A percentile compares a stretch with the other conserved stretches of the same genome.
Conservation (phyloP, 2,113 vertebrate species). For the Mystacornis crossleyi region DNA sequence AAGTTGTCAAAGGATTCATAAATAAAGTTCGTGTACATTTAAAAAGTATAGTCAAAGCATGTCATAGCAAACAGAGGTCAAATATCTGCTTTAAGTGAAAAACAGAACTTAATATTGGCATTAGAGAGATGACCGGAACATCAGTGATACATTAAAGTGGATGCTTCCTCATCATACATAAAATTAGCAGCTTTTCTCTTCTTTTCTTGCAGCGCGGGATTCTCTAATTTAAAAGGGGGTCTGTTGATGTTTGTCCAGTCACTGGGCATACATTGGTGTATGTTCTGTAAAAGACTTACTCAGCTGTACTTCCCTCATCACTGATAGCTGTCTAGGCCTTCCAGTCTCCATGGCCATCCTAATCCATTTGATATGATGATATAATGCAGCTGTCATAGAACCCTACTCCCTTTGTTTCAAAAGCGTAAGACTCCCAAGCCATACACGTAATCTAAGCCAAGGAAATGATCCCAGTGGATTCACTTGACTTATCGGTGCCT, state of each 20-base stretch:
- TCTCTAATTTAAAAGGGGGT: neutral
- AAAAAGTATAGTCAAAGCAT: neutral
- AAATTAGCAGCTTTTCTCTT: neutral
- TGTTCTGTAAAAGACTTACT: neutral
- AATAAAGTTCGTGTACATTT: neutral
- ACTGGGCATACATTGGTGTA: neutral
- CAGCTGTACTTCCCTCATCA: neutral
- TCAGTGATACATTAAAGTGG: neutral
- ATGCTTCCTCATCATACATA: neutral
- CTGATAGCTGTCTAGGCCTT: neutral
- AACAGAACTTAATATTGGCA: neutral
- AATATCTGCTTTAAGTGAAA: neutral
- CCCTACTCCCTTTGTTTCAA: neutral
- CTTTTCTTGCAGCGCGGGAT: neutral
- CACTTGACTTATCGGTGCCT: neutral
- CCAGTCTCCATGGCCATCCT: neutral
- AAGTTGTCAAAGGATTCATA: neutral
- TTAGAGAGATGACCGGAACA: neutral
- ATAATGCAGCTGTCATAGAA: neutral
- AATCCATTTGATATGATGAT: neutral
- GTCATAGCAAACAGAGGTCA: neutral
- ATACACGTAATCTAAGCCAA: neutral
- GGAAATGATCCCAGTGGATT: neutral
- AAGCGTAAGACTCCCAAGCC: neutral
- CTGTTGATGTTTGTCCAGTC: neutral